phyloP scores from a whole-genome alignment of 2,113 vertebrate species.

The Sinocyclocheilus anophthalmus region DNA sequence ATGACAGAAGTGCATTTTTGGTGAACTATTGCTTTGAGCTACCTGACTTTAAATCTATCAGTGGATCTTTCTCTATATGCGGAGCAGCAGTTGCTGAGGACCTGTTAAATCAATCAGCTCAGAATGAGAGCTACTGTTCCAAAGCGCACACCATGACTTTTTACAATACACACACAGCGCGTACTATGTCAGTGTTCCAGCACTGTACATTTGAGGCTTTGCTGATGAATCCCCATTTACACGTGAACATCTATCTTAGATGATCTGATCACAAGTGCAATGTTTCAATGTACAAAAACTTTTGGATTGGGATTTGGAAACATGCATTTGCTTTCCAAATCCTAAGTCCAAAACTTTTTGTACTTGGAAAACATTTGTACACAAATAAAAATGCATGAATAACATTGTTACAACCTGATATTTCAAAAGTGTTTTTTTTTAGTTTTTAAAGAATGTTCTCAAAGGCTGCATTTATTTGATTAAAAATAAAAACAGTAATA shows the following conservation, averaged over 20 bases:
- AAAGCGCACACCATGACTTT: conserved; percentile 2
- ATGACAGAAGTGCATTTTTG: neutral
- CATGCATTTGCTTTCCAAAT: too few relatives aligned
- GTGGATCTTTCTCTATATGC: neutral
- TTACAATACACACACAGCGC: neutral
- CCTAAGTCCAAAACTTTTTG: too few relatives aligned
- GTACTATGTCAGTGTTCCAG: neutral
- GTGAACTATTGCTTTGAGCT: neutral
- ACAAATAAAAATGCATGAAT: neutral
- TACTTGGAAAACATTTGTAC: too few relatives aligned
- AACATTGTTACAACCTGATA: neutral
- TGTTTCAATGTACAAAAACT: neutral
- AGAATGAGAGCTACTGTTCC: conserved; percentile 35
- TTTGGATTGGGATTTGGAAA: neutral
- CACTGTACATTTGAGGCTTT: neutral
- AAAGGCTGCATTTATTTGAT: neutral
- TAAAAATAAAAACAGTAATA: neutral
- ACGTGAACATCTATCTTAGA: neutral
- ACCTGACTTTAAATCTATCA: neutral
- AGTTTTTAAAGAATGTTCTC: neutral
- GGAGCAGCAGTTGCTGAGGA: conserved; percentile 6
- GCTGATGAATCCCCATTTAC: neutral
- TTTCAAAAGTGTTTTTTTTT: neutral
- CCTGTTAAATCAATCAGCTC: conserved; percentile 27
- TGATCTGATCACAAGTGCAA: neutral